Conservation (phyloP, 2,797 vertebrate genomes). For the Chaetodon trifasciatus region DNA sequence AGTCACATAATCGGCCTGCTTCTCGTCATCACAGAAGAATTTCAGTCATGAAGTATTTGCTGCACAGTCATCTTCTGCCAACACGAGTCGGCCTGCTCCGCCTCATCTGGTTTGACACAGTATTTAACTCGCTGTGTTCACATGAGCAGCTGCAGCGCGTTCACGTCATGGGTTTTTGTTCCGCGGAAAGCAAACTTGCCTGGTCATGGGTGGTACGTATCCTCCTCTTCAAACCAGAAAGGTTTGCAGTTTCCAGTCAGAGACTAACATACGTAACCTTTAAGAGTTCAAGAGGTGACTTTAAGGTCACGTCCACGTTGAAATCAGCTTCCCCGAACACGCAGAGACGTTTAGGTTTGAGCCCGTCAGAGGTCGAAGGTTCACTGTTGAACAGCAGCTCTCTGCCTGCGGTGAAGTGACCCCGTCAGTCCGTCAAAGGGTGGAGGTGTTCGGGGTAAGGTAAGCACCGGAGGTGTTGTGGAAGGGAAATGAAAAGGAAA, state of each 20-base stretch:
- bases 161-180: background rate
- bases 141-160: background rate
- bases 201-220: background rate
- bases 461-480: constrained; percentile 52
- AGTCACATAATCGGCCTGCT: background rate
- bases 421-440: constrained; percentile 15
- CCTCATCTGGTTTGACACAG: background rate
- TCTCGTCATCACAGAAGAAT: constrained; percentile 1
- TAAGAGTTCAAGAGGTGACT: background rate
- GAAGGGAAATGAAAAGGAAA: constrained; percentile 76
- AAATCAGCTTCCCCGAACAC: background rate
- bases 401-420: constrained; percentile 43
- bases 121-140: constrained; percentile 1
- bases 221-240: background rate
- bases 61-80: background rate
- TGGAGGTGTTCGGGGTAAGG: constrained; percentile 21
- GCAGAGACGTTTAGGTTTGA: background rate
- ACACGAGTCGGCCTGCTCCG: constrained; percentile 1
- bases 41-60: constrained; percentile 3
- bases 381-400: constrained; percentile 19
- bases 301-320: background rate
- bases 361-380: background rate
- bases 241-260: background rate
- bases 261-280: background rate
- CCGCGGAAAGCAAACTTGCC: background rate